Evolutionary conservation across 2,113 vertebrate species (phyloP), one percentile per base, ranked within the genome.

Genomic region (Caranx melampygus): DNA sequence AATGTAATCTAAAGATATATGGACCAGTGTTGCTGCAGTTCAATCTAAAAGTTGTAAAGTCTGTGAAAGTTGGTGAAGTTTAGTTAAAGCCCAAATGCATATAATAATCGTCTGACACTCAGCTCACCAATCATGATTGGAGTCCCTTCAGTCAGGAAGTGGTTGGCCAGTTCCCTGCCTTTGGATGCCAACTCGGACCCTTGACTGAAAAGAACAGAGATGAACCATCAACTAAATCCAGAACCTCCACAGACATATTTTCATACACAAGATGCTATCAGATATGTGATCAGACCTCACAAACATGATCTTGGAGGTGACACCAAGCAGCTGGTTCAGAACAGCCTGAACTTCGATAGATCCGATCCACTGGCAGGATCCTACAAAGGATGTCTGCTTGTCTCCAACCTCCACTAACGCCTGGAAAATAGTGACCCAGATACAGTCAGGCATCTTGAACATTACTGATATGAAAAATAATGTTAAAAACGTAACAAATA

Each of bases 101-200:
- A 6, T 6, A 68, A 47, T 12, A 60, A 35, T 5, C 51, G 2
- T 49, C 52, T 26, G 33, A 62, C 13, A 33, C 54, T 58, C 31
- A 63, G n/a, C 96, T 95, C 91, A 99, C 98, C 98, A 7, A 98
- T 97, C 98, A 99, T 99, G 33, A 99, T 6, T 3, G 98, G 98
- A 18, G 97, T 97, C 79, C 98, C 98, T 85, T 97, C 96, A 33
- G 83, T 95, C 47, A 95, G 93, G 90, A 99, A 99, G 84, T 99
- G 98, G 91, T 94, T 95, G 21, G 96, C 95, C 90, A 99, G 95
- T 84, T 97, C 97, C 93, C 98, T 95, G 84, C 97, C 97, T 89
- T 96, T 96, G 12, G 95, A 91, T 0, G 89, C 94, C 91, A 99
- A 85, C 62, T 99, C 97, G 83, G 96, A 97, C 54, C 97, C 97